Evolutionary conservation across 2,888 invertebrate genomes (phyloP).

Genomic region (Polymixis flavicincta): DNA sequence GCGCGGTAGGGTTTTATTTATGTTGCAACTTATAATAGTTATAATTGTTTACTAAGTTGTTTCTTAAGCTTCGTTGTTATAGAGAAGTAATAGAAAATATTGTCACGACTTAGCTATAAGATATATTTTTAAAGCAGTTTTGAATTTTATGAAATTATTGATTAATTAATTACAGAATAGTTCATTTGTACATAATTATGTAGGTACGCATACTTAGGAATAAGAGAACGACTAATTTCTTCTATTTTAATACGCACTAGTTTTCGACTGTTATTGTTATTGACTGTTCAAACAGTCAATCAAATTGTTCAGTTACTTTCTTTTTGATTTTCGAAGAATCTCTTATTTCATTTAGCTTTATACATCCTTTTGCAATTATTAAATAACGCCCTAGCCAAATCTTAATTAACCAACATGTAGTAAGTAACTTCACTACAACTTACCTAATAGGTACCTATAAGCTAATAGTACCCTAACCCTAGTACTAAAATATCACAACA

Average conservation of each 20-base stretch:
- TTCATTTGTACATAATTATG: background rate
- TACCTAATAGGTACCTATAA: background rate
- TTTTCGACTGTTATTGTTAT: too few species aligned
- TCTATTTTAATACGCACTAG: background rate
- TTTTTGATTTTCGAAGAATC: background rate
- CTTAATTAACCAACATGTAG: background rate
- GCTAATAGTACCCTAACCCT: background rate
- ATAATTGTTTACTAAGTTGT: slow-evolving; percentile 44
- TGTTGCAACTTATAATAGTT: slow-evolving; percentile 62
- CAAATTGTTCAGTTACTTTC: background rate
- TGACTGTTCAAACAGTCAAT: too few species aligned
- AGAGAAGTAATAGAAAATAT: slow-evolving; percentile 4
- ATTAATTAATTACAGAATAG: too few species aligned
- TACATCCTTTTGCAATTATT: background rate
- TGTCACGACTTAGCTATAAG: slow-evolving; percentile 15
- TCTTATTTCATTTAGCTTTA: background rate
- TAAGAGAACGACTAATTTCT: background rate
- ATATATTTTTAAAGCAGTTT: background rate
- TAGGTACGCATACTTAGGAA: background rate
- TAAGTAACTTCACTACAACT: background rate
- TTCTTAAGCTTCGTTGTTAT: slow-evolving; percentile 31
- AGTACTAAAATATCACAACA: slow-evolving; percentile 11
- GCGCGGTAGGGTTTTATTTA: slow-evolving; percentile 31
- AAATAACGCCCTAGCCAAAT: background rate
- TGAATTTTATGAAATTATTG: background rate